phyloP scores from a whole-genome alignment of 1,140 invertebrate species.

The Drosophila trapezifrons region DNA sequence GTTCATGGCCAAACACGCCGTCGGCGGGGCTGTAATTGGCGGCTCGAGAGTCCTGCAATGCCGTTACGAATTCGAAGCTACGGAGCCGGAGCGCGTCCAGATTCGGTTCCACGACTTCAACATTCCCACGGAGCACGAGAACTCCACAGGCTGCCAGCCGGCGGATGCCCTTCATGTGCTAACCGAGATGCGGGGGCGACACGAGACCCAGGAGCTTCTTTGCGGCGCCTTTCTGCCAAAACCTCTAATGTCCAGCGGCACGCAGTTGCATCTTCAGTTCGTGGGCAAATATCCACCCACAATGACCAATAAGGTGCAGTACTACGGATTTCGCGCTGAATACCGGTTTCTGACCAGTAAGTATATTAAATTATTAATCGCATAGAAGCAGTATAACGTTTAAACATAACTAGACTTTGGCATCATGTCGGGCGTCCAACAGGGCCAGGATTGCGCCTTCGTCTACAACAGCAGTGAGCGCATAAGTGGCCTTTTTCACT shows the following conservation, averaged over 20 bases:
- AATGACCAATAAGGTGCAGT: slow-evolving; percentile 88
- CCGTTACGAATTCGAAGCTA: slow-evolving; percentile 93
- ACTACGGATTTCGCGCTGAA: slow-evolving; percentile 92
- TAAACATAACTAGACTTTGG: slow-evolving; percentile 90
- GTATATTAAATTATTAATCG: slow-evolving; percentile 44
- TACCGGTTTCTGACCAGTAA: slow-evolving; percentile 96
- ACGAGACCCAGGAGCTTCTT: slow-evolving; percentile 88
- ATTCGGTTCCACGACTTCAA: slow-evolving; percentile 80
- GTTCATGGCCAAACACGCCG: slow-evolving; percentile 83
- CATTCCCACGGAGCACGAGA: slow-evolving; percentile 70
- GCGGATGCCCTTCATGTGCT: slow-evolving; percentile 74
- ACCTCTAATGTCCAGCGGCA: slow-evolving; percentile 95
- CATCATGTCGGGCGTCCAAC: slow-evolving; percentile 90
- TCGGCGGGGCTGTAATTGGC: slow-evolving; percentile 85
- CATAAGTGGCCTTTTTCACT: slow-evolving; percentile 92
- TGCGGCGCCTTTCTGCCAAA: slow-evolving; percentile 91
- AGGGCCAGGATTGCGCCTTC: slow-evolving; percentile 92
- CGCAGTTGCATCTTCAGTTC: slow-evolving; percentile 92
- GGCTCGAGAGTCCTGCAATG: slow-evolving; percentile 87
- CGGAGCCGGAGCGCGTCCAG: slow-evolving; percentile 91
- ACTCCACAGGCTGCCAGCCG: slow-evolving; percentile 61
- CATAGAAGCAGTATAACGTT: too few species aligned
- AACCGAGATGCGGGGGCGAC: slow-evolving; percentile 59
- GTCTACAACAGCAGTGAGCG: slow-evolving; percentile 91
- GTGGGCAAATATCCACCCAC: slow-evolving; percentile 86